Percentiles rank a stretch among this genome's conserved stretches.
These are phyloP conservation scores for Sisyra nigra DNA, from an alignment of 2,888 invertebrate species.

Conservation along the genomic window DNA sequence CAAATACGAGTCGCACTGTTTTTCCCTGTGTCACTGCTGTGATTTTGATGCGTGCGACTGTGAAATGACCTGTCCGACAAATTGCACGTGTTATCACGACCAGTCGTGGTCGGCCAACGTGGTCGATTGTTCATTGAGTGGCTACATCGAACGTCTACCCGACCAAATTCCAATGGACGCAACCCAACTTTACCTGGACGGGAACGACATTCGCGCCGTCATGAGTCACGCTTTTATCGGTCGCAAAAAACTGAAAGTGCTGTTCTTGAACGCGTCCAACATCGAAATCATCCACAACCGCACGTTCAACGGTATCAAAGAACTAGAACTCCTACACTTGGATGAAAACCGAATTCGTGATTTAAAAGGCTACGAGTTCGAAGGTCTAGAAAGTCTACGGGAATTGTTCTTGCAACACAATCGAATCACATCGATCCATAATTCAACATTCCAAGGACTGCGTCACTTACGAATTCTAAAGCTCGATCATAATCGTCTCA, in stretches of 20 bases:
- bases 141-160: constrained; percentile 51
- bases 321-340: constrained; percentile 56
- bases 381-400: constrained; percentile 52
- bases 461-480: constrained; percentile 45
- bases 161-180: constrained; percentile 82
- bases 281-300: constrained; percentile 65
- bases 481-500: constrained; percentile 55
- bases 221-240: constrained; percentile 76
- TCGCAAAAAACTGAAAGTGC: constrained; percentile 55
- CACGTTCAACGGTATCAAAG: constrained; percentile 69
- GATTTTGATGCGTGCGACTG: constrained; percentile 87
- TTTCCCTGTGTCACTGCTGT: constrained; percentile 76
- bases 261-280: constrained; percentile 64
- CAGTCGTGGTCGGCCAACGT: constrained; percentile 76
- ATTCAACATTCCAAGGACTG: constrained; percentile 53
- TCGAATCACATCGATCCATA: constrained; percentile 48
- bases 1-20: constrained; percentile 71
- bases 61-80: constrained; percentile 78
- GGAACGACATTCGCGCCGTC: constrained; percentile 60
- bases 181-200: constrained; percentile 74
- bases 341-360: constrained; percentile 55
- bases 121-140: constrained; percentile 62
- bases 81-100: constrained; percentile 81
- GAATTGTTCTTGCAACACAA: constrained; percentile 63
- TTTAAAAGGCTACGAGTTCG: constrained; percentile 65